Evolutionary conservation across 2,113 vertebrate species (phyloP), one percentile per base, ranked within the genome.

Genomic region (Plotosus lineatus): DNA sequence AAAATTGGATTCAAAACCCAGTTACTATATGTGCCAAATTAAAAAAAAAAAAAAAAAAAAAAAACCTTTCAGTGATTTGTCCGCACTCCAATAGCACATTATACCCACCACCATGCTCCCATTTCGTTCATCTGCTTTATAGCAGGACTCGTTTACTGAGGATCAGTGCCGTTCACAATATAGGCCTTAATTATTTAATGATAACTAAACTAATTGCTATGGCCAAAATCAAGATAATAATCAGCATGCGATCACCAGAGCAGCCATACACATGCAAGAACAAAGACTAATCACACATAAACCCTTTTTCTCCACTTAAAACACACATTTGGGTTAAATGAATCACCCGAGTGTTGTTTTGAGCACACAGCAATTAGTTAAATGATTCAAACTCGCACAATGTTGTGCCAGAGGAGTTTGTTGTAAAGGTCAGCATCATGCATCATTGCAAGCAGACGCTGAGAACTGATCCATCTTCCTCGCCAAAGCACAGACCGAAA

Each of bases 391-490:
- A 65, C 33, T 51, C 36, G 33, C 68, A 51, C 55, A 83, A 6
- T 74, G 68, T 78, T 44, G 56, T 81, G 44, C 74, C 78, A 46
- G 71, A 60, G 61, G 23, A 46, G 23, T 60, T 74, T 63, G 66
- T 78, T 42, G 53, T 33, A 84, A 81, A 84, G 75, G 83, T 68
- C 83, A 78, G 44, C 23, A 33, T 75, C 75, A 84, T 81, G 71
- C 80, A 69, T 84, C 79, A 82, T 10, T 51, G 66, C 51, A 38
- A 84, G 42, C 53, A 73, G 36, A 72, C 28, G 71, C 61, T 21
- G 46, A 17, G 31, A 26, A 55, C 61, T 17, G 48, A 84, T 78
- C 75, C 15, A 68, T 9, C 26, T 78, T 73, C 63, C 40, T 44
- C 58, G n/a, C 40, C 44, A 44, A 26, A 56, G 17, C 36, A 46